Base-by-base conservation (phyloP, 2,888 invertebrate genomes). In the Augochlorella aurata region DNA sequence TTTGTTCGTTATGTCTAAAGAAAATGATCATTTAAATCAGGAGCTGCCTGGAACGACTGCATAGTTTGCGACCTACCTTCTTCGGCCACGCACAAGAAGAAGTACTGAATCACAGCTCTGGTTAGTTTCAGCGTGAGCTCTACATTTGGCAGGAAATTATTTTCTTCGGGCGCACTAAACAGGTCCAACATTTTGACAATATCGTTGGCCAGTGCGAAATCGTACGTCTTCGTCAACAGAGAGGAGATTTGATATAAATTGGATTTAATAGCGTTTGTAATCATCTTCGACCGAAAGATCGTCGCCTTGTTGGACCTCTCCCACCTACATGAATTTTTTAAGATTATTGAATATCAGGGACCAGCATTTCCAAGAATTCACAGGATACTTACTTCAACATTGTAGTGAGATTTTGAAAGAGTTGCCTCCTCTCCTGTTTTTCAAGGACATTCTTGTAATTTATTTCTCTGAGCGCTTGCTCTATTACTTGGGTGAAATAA, bases 41-140 rank as follows among this genome's bases (percentile, higher is more conserved):
- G 12, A 58, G 5, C 21, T 24, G 24, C n/a, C 10, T 58, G 0
- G 12, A 12, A 10, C 21, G 9, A n/a, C 21, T 9, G 8, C 50
- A 29, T 61, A 18, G 3, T 61, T 38, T 63, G 14, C 18, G 18
- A 38, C 38, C 63, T 93, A 96, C 97, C 96, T 93, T 94, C 94
- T 89, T 97, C 95, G 75, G 95, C 95, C 79, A 97, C 94, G 89
- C 96, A 96, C 79, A 96, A 94, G 92, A 97, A 97, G 93, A 97
- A 97, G 91, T 97, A 97, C 88, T 96, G 95, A 5, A 97, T 96
- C 9, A 96, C 95, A 0, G 97, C 95, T 85, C 96, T 95, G 0
- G 97, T 96, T 21, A 97, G 94, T 93, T 96, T 97, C 29, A 97
- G 93, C 21, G 95, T 94, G 0, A 95, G 95, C 88, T 96, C 96